phyloP scores from a whole-genome alignment of 2,113 vertebrate species.

The Dicentrarchus labrax region DNA sequence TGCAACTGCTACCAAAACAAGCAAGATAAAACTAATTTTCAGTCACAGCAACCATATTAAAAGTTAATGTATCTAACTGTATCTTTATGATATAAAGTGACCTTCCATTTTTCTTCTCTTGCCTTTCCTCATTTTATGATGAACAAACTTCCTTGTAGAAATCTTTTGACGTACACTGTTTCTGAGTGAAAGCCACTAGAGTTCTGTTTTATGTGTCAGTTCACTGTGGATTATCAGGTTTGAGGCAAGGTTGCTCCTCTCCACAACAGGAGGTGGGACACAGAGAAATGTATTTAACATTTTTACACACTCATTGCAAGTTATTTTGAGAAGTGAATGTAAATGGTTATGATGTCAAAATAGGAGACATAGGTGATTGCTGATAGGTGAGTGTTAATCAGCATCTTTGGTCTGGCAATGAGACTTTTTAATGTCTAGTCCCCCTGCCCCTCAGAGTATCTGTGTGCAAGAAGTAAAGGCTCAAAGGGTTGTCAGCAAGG shows the following conservation, averaged over 20 bases:
- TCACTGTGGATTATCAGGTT: not conserved
- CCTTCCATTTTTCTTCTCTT: not conserved
- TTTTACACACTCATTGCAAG: not conserved
- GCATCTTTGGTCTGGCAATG: not conserved
- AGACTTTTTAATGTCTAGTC: not conserved
- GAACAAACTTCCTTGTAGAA: not conserved
- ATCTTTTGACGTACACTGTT: not conserved
- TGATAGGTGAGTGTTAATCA: not conserved
- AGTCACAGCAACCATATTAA: not conserved
- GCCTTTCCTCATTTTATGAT: not conserved
- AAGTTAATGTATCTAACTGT: not conserved
- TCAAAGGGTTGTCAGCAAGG: not conserved
- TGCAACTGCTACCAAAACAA: not conserved
- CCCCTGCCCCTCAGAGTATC: not conserved
- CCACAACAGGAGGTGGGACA: not conserved
- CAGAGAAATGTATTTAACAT: not conserved
- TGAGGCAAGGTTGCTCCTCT: not conserved
- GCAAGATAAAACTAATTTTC: not conserved
- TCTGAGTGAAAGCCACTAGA: not conserved
- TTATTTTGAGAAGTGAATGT: not conserved
- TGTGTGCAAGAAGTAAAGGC: not conserved
- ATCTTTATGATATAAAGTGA: no score
- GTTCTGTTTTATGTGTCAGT: not conserved
- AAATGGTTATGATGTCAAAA: not conserved
- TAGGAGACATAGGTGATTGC: not conserved